Percentiles rank a stretch among this genome's conserved stretches.
These are phyloP conservation scores for Thalassoma bifasciatum DNA, from an alignment of 2,113 vertebrate species.

Conservation along the genomic window DNA sequence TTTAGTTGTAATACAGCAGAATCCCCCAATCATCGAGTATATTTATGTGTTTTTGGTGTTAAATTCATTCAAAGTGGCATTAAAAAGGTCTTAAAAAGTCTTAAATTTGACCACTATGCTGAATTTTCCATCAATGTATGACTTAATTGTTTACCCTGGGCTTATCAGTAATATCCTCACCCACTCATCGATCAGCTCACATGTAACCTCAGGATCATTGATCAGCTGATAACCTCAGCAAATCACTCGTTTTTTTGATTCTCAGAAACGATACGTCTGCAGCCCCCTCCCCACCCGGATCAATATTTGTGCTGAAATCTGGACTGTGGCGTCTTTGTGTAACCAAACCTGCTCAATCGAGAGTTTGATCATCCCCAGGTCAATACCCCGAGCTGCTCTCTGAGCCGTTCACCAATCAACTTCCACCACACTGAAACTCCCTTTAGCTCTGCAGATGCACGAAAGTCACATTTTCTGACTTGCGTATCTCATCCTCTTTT, in stretches of 20 bases:
- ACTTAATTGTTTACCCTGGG: background rate
- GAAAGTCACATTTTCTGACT: background rate
- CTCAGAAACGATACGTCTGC: slow-evolving; percentile 50
- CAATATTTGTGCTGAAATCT: slow-evolving; percentile 65
- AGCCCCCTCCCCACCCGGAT: too few relatives aligned
- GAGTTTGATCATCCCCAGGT: slow-evolving; percentile 74
- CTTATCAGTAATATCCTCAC: slow-evolving; percentile 11
- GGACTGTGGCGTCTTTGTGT: slow-evolving; percentile 54
- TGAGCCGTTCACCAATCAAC: slow-evolving; percentile 72
- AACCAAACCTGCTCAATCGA: slow-evolving; percentile 52
- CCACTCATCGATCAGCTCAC: slow-evolving; percentile 11
- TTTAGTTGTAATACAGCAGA: too few relatives aligned
- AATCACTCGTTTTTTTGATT: slow-evolving; percentile 23
- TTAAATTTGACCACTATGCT: too few relatives aligned
- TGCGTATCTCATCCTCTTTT: background rate
- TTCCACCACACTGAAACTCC: slow-evolving; percentile 68
- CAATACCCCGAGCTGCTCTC: slow-evolving; percentile 62
- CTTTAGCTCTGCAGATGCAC: slow-evolving; percentile 37
- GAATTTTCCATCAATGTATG: background rate
- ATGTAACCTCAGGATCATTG: slow-evolving; percentile 24
- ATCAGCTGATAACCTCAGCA: slow-evolving; percentile 42
- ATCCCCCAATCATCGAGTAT: too few relatives aligned
- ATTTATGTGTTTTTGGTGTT: too few relatives aligned
- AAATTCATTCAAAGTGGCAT: too few relatives aligned
- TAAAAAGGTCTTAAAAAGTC: too few relatives aligned